Conservation (phyloP, 2,113 vertebrate species). For the Prunella himalayana region DNA sequence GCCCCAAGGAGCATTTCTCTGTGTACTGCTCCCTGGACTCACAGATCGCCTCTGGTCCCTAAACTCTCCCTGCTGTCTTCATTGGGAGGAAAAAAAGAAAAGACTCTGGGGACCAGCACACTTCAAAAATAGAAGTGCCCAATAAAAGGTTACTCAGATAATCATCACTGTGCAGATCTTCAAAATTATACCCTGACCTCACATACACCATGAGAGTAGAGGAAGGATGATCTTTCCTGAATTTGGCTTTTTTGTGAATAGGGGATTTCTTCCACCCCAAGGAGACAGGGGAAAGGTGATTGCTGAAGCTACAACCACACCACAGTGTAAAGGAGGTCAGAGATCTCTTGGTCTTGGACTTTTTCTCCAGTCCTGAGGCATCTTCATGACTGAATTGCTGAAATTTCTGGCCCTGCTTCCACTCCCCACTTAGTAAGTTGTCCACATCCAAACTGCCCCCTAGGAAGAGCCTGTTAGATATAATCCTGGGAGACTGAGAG, state of each 20-base stretch:
- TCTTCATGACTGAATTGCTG: not conserved
- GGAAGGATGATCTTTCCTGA: not conserved
- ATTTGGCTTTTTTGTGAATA: not conserved
- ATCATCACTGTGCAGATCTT: not conserved
- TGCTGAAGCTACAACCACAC: not conserved
- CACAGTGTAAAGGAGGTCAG: not conserved
- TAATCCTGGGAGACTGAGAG: not conserved
- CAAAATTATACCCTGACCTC: not conserved
- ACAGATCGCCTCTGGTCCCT: not conserved
- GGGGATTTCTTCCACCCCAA: not conserved
- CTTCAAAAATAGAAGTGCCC: not conserved
- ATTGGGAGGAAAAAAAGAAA: not conserved
- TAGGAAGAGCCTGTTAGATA: not conserved
- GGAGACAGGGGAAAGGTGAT: not conserved
- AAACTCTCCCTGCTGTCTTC: not conserved
- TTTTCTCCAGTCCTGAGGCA: not conserved
- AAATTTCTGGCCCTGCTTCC: not conserved
- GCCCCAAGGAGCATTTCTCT: not conserved
- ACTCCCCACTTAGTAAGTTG: not conserved
- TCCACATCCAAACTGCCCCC: not conserved
- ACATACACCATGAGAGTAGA: not conserved
- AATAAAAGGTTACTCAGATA: not conserved
- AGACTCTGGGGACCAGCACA: rapidly evolving
- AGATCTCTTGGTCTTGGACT: not conserved
- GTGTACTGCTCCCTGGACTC: not conserved